Evolutionary conservation across 1,140 invertebrate genomes (phyloP).

Genomic region (Heliothis subflexa): DNA sequence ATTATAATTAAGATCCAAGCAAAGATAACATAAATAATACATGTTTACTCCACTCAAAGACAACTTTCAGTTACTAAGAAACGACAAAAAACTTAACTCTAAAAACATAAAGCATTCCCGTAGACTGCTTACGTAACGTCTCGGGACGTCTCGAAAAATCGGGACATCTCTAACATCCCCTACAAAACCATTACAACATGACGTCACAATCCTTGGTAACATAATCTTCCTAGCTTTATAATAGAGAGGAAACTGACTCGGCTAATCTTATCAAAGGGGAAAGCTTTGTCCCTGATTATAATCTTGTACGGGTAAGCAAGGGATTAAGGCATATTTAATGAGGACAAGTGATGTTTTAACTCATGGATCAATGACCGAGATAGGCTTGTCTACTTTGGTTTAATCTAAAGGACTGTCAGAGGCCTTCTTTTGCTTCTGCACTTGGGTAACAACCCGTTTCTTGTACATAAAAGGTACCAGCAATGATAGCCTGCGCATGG

Average conservation of each 20-base stretch:
- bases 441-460: no score
- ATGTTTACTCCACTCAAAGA: no score
- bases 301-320: slow-evolving; percentile 3
- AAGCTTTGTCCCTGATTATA: slow-evolving; percentile 2
- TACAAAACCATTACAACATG: not conserved
- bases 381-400: slow-evolving; percentile 5
- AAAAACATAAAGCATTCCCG: not conserved
- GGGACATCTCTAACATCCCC: slow-evolving; percentile 16
- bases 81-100: not conserved
- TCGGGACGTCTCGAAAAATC: slow-evolving; percentile 16
- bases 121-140: not conserved
- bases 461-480: no score
- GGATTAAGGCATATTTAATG: slow-evolving; percentile 11
- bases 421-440: no score
- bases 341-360: slow-evolving; percentile 5
- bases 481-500: no score
- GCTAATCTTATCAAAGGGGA: not conserved
- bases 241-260: slow-evolving; percentile 10
- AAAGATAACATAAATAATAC: no score
- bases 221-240: not conserved
- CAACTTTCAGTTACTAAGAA: not conserved
- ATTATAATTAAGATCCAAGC: no score
- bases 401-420: not conserved
- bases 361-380: not conserved
- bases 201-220: not conserved